Evolutionary conservation across 2,888 invertebrate species (phyloP).

Genomic region (Diaphora mendica): DNA sequence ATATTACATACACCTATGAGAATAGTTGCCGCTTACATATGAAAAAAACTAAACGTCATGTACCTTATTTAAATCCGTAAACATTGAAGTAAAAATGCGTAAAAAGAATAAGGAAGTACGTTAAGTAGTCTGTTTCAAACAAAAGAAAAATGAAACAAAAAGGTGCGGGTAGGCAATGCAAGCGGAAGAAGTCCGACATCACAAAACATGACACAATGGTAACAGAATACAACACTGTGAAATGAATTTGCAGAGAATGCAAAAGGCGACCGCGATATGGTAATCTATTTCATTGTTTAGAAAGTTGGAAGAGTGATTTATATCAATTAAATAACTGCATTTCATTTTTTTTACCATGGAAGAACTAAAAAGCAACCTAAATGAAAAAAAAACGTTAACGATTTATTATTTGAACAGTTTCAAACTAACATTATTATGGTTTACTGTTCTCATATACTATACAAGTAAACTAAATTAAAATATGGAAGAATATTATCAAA

Average conservation of each 20-base stretch:
- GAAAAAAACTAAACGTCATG: background rate
- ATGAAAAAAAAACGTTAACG: too few species aligned
- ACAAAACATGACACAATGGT: slow-evolving; percentile 59
- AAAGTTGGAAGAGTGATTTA: slow-evolving; percentile 48
- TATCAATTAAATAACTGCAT: slow-evolving; percentile 13
- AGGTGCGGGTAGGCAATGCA: slow-evolving; percentile 54
- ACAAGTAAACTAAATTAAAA: too few species aligned
- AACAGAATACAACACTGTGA: slow-evolving; percentile 55
- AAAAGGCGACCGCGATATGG: slow-evolving; percentile 70
- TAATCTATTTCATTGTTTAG: slow-evolving; percentile 54
- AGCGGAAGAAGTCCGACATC: slow-evolving; percentile 62
- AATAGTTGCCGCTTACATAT: background rate
- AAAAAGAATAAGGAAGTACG: slow-evolving; percentile 1
- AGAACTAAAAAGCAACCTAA: too few species aligned
- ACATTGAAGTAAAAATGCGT: background rate
- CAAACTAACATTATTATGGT: too few species aligned
- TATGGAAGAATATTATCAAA: too few species aligned
- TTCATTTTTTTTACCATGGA: background rate
- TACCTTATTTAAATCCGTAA: background rate
- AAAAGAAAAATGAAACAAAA: slow-evolving; percentile 46
- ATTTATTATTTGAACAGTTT: too few species aligned
- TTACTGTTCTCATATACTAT: too few species aligned
- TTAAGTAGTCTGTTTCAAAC: slow-evolving; percentile 28
- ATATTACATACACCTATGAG: background rate
- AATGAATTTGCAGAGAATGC: slow-evolving; percentile 69